Conservation (phyloP, 1,140 invertebrate genomes). For the Halictus rubicundus region DNA sequence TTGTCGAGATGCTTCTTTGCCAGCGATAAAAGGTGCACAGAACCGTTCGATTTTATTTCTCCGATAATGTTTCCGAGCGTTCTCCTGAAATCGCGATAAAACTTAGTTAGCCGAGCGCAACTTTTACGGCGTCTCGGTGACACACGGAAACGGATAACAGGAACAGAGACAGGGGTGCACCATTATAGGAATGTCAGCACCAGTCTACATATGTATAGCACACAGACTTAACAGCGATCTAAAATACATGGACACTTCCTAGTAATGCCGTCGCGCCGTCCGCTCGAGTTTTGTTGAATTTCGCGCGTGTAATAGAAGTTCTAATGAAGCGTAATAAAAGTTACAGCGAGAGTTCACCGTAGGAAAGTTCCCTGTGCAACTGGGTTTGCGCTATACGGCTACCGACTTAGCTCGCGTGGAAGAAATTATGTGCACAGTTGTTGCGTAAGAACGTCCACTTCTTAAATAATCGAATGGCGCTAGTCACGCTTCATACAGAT, state of each 20-base stretch:
- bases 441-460: constrained; percentile 25
- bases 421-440: constrained; percentile 22
- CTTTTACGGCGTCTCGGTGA: not conserved
- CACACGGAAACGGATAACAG: not conserved
- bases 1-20: no score
- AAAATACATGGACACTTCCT: not conserved
- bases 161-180: not conserved
- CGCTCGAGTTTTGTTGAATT: constrained; percentile 26
- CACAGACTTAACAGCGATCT: not conserved
- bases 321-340: constrained; percentile 33
- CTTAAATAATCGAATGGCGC: constrained; percentile 25
- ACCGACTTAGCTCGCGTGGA: constrained; percentile 1
- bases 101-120: not conserved
- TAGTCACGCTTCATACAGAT: constrained; percentile 1
- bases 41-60: no score
- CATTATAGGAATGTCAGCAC: not conserved
- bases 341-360: constrained; percentile 19
- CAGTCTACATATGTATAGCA: not conserved
- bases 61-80: not conserved
- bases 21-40: no score
- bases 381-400: constrained; percentile 18
- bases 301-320: constrained; percentile 11
- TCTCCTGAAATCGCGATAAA: not conserved
- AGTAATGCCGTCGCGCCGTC: not conserved
- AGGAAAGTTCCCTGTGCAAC: constrained; percentile 34